These are phyloP conservation scores for Phenacoccus solenopsis DNA, from an alignment of 1,140 invertebrate species.

Conservation along the genomic window DNA sequence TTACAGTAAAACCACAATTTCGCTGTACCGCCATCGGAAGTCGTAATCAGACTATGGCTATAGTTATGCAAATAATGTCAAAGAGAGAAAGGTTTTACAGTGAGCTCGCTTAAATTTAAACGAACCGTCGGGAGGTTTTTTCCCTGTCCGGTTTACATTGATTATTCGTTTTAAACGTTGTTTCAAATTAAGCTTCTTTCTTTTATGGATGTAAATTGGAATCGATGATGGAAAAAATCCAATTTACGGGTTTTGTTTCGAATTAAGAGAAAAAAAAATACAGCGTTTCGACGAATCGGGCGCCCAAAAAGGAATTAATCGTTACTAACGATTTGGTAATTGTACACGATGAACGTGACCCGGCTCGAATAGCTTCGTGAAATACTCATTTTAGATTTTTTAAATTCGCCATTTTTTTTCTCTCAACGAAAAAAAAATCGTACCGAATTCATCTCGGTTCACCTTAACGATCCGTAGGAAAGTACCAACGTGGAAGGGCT, in stretches of 20 bases:
- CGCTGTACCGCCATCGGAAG: not conserved
- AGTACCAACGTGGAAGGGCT: no score
- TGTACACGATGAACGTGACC: no score
- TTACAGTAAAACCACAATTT: not conserved
- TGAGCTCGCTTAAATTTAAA: not conserved
- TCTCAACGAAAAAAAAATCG: no score
- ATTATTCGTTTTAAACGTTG: not conserved
- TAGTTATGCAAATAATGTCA: conserved; percentile 2
- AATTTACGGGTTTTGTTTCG: not conserved
- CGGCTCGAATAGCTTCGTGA: no score
- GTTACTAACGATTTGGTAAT: no score
- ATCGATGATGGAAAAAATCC: not conserved
- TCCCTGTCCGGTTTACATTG: not conserved
- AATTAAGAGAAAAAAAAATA: no score
- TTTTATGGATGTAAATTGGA: not conserved
- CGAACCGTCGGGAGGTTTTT: not conserved
- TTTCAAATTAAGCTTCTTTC: not conserved
- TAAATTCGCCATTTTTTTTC: no score
- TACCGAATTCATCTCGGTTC: no score
- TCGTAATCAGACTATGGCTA: not conserved
- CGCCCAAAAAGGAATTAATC: no score
- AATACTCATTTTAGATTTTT: no score
- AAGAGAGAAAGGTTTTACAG: not conserved
- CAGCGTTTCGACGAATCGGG: no score
- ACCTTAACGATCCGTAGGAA: no score